These are phyloP conservation scores for Meiosimyza platycephala DNA, from an alignment of 2,888 invertebrate species.

Conservation along the genomic window DNA sequence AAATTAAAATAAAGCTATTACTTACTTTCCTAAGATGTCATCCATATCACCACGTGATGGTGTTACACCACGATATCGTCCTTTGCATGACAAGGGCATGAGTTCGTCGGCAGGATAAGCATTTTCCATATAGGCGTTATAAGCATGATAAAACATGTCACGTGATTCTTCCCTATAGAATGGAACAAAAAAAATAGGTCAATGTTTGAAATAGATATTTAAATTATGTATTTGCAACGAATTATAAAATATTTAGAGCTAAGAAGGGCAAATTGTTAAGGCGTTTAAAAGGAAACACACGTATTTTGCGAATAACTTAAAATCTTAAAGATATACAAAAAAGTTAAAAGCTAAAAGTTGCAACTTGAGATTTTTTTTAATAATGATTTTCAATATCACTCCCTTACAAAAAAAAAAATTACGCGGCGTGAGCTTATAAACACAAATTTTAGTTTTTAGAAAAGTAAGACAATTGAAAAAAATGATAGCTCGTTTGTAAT, in stretches of 20 bases:
- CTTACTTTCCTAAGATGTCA: slow-evolving; percentile 96
- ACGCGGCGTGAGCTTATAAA: too few species aligned
- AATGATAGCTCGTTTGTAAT: too few species aligned
- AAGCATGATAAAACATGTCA: slow-evolving; percentile 98
- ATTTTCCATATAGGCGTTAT: slow-evolving; percentile 94
- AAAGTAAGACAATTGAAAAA: too few species aligned
- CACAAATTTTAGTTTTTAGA: too few species aligned
- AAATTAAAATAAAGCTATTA: slow-evolving; percentile 36
- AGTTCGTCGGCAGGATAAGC: slow-evolving; percentile 98
- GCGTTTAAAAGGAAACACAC: neutral
- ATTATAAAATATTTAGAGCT: neutral
- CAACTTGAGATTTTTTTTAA: too few species aligned
- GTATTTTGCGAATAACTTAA: too few species aligned
- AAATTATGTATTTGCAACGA: slow-evolving; percentile 10
- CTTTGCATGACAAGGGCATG: slow-evolving; percentile 96
- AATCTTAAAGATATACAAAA: too few species aligned
- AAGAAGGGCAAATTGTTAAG: neutral
- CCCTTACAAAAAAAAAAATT: too few species aligned
- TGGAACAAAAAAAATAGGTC: slow-evolving; percentile 14
- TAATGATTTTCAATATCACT: too few species aligned
- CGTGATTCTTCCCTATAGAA: slow-evolving; percentile 84
- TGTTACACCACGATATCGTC: slow-evolving; percentile 89
- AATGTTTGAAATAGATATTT: neutral
- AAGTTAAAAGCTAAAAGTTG: too few species aligned
- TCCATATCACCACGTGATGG: slow-evolving; percentile 96